A percentile compares a stretch with the other conserved stretches of the same genome.
These are phyloP conservation scores for Xiphorhynchus elegans DNA, from an alignment of 2,113 vertebrate genomes.

Conservation along the genomic window DNA sequence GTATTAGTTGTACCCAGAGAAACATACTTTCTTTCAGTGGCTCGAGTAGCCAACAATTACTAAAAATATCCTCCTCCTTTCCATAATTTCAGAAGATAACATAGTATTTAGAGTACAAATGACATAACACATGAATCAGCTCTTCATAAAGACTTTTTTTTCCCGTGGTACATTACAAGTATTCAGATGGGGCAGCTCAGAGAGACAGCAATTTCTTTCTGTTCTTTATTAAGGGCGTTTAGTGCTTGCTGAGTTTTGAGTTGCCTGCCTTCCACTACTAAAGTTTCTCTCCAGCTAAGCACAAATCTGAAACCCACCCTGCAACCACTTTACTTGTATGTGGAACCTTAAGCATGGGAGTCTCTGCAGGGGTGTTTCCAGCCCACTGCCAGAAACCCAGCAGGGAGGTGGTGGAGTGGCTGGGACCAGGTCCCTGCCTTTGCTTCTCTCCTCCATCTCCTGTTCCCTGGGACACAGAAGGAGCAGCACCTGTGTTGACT, in stretches of 20 bases:
- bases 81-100: constrained; percentile 49
- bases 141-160: constrained; percentile 62
- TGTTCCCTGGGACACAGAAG: not conserved
- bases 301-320: not conserved
- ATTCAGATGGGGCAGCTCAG: not conserved
- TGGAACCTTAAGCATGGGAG: not conserved
- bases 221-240: not conserved
- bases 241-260: not conserved
- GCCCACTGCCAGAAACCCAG: fast-evolving
- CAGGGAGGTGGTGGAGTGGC: not conserved
- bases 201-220: not conserved
- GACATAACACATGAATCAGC: constrained; percentile 12
- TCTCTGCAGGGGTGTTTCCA: not conserved
- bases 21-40: constrained; percentile 56
- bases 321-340: fast-evolving
- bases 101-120: constrained; percentile 1
- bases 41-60: constrained; percentile 41
- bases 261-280: not conserved
- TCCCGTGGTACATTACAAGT: not conserved
- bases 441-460: not conserved
- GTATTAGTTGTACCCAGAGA: constrained; percentile 65
- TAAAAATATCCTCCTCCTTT: constrained; percentile 60
- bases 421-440: not conserved
- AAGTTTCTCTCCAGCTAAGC: not conserved
- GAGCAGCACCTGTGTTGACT: not conserved